phyloP scores from a whole-genome alignment of 2,888 invertebrate genomes.

The Acanthopleura granulata region DNA sequence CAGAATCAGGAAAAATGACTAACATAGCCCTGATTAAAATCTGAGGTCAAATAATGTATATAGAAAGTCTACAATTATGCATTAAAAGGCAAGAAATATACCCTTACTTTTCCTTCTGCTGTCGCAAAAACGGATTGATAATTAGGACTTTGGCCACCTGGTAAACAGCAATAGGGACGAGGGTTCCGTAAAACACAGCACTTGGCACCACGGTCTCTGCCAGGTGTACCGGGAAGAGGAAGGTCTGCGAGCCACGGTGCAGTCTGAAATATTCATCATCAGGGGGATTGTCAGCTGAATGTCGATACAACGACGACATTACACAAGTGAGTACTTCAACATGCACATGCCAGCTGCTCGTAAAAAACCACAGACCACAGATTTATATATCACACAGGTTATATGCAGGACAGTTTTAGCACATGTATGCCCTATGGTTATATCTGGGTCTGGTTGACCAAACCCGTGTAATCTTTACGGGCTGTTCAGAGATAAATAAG shows the following conservation, averaged over 20 bases:
- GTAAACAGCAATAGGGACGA: constrained; percentile 81
- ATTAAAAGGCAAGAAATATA: too few species aligned
- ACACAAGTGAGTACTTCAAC: too few species aligned
- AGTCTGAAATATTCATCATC: constrained; percentile 74
- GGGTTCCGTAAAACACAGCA: constrained; percentile 92
- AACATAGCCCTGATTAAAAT: not conserved
- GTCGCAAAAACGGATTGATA: constrained; percentile 79
- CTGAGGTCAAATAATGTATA: not conserved
- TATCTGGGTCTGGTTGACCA: too few species aligned
- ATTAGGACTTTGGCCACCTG: constrained; percentile 85
- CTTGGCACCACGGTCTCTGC: constrained; percentile 91
- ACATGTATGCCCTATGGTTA: too few species aligned
- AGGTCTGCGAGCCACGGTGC: constrained; percentile 87
- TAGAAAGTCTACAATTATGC: not conserved
- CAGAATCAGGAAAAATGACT: not conserved
- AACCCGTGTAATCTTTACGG: too few species aligned
- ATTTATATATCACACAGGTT: too few species aligned
- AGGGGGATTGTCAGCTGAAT: too few species aligned
- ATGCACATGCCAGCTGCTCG: too few species aligned
- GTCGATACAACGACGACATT: too few species aligned
- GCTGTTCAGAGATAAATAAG: too few species aligned
- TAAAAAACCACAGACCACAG: too few species aligned
- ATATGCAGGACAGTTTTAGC: too few species aligned
- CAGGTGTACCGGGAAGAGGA: constrained; percentile 89
- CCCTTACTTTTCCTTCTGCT: constrained; percentile 77